These are phyloP conservation scores for Paracanthobrama guichenoti DNA, from an alignment of 2,113 vertebrate genomes.

Conservation along the genomic window DNA sequence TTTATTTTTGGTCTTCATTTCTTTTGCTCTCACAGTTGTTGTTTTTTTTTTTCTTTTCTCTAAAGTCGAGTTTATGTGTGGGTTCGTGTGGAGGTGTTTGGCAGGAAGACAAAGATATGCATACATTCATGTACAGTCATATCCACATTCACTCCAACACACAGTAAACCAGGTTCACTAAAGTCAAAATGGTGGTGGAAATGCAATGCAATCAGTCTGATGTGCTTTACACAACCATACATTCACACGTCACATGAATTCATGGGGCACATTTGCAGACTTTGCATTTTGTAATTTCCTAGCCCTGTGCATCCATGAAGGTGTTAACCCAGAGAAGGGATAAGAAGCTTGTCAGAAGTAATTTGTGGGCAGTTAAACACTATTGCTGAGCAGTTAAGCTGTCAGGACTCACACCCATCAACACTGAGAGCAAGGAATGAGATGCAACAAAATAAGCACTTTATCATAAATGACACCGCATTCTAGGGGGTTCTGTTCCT, in stretches of 20 bases:
- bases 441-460: not conserved
- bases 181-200: conserved; percentile 10
- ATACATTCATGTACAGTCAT: not conserved
- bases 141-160: not conserved
- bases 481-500: not conserved
- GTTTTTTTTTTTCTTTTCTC: not conserved
- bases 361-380: conserved; percentile 75
- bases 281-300: not conserved
- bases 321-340: not conserved
- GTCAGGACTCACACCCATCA: conserved; percentile 63
- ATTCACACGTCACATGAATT: not conserved
- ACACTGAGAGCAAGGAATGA: not conserved
- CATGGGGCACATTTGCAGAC: not conserved
- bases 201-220: conserved; percentile 3
- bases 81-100: conserved; percentile 34
- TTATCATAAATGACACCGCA: not conserved
- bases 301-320: not conserved
- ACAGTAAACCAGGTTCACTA: not conserved
- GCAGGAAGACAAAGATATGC: conserved; percentile 22
- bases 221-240: not conserved
- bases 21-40: conserved; percentile 39
- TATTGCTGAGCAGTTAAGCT: conserved; percentile 76
- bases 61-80: conserved; percentile 52
- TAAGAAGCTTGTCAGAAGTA: conserved; percentile 65
- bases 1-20: conserved; percentile 60